Base-by-base conservation (phyloP, 1,140 invertebrate genomes). In the Monochamus saltuarius region DNA sequence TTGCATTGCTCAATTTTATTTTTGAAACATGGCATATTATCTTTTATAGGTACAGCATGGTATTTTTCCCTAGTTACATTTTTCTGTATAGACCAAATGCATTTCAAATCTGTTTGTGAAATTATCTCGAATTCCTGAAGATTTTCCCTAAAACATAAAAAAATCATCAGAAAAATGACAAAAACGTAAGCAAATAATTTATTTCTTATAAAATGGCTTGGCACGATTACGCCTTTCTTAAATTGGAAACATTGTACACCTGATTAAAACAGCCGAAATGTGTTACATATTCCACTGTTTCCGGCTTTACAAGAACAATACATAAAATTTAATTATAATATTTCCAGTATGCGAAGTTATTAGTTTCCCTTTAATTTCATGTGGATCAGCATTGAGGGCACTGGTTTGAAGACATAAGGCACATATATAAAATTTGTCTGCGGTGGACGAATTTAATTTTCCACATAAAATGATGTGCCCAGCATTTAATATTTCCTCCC, bases 41-140 rank as follows among this genome's bases (percentile, higher is more conserved):
- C 14, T 6, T 29, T 2, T 2, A 56, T 29, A 2, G 54, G 36
- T n/a, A 43, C 39, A 2, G 54, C 54, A 2, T 45, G 6, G 16
- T 56, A 56, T 19, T 56, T 29, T 43, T 56, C 54, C 17, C 29
- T 17, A 1, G 36, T 37, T 8, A 3, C 38, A 42, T 56, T 45
- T 46, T 56, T 54, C 13, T 56, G 11, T 22, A 9, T 45, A n/a
- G 38, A 2, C 54, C 54, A 56, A 4, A 43, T 16, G 22, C 54
- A 56, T 56, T 56, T 45, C 2, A 56, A 3, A 37, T 56, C 54
- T 4, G 54, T 56, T 10, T 29, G 19, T 3, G 54, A 56, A 1
- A 56, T 7, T 2, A 16, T n/a, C 22, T 56, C 54, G 6, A 56
- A 35, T 37, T 42, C n/a, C 7, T 14, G 1, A 22, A 56, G 6